Conservation (phyloP, 2,113 vertebrate species). For the Pterocles orientalis region DNA sequence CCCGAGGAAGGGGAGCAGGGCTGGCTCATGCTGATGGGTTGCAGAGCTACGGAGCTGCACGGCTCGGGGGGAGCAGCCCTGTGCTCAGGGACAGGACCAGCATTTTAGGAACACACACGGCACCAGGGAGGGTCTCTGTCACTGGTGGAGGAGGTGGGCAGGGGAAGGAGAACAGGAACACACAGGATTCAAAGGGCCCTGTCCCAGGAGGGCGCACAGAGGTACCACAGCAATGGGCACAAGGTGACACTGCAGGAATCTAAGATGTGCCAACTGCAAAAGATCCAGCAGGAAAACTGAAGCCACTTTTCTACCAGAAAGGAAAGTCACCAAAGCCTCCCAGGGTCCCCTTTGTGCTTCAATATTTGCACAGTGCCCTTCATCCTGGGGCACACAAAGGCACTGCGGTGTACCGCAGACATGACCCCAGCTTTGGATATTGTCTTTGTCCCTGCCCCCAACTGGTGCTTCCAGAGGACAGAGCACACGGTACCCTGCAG, state of each 20-base stretch:
- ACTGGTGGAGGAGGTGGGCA: background rate
- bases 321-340: background rate
- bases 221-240: accelerated
- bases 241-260: background rate
- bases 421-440: background rate
- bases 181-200: background rate
- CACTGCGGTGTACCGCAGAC: background rate
- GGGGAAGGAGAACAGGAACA: background rate
- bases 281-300: background rate
- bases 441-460: background rate
- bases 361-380: accelerated
- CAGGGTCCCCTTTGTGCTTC: background rate
- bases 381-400: background rate
- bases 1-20: background rate
- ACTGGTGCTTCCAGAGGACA: background rate
- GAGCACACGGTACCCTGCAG: background rate
- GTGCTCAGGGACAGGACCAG: background rate
- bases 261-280: accelerated
- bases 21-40: background rate
- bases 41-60: background rate
- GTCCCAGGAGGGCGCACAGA: background rate
- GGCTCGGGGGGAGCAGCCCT: background rate
- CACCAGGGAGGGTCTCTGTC: background rate
- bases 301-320: background rate
- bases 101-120: accelerated